Conservation (phyloP, 2,888 invertebrate genomes). For the Spodoptera littoralis region DNA sequence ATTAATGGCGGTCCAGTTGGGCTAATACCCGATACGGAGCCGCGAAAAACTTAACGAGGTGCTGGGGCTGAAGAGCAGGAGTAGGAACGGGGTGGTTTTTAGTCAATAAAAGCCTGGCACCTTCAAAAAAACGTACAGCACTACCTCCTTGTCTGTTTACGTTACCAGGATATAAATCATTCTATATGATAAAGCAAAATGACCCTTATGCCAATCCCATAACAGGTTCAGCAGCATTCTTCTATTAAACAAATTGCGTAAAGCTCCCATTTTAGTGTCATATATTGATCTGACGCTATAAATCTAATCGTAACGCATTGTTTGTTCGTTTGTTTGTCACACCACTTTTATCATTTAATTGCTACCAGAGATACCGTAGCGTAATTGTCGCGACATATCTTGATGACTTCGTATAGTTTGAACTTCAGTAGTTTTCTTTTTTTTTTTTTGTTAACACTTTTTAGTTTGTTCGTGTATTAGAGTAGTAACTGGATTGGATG, state of each 20-base stretch:
- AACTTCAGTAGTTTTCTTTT: constrained; percentile 19
- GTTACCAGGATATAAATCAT: no score
- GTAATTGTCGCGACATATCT: constrained; percentile 40
- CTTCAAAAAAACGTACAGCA: no score
- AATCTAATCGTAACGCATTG: constrained; percentile 51
- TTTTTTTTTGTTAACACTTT: neutral
- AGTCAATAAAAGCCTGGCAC: no score
- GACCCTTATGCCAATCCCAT: no score
- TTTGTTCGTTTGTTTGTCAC: constrained; percentile 50
- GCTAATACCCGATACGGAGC: no score
- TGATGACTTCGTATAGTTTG: constrained; percentile 4
- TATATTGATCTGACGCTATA: constrained; percentile 47
- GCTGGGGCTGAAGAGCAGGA: no score
- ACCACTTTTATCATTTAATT: constrained; percentile 64
- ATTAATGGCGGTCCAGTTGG: no score
- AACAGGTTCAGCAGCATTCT: neutral
- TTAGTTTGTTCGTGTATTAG: neutral
- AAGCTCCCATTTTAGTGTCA: constrained; percentile 23
- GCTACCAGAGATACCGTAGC: constrained; percentile 49
- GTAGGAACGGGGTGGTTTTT: no score
- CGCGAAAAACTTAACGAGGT: no score
- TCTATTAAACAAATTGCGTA: constrained; percentile 7
- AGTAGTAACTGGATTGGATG: constrained; percentile 1
- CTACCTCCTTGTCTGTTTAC: no score
- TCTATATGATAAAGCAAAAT: no score